Evolutionary conservation across 2,888 invertebrate species (phyloP), one percentile per base, ranked within the genome.

Genomic region (Ochropacha duplaris): DNA sequence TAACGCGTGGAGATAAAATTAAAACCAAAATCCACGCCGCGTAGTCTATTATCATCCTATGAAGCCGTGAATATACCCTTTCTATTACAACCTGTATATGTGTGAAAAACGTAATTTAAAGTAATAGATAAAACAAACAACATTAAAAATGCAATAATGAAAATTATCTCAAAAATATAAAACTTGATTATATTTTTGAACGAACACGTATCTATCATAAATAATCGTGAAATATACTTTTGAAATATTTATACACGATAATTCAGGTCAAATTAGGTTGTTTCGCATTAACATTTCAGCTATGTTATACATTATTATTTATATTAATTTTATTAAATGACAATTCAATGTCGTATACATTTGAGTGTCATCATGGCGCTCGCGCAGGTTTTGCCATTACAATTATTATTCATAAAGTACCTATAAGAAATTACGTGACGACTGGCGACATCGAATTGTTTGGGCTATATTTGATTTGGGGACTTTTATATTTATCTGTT

Each of bases 251-350:
- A 44, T n/a, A 44, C 19, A 19, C 19, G 9, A 44, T 44, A 44
- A 44, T 19, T 44, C 19, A 44, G 6, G 55, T 55, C 24, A 55
- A 44, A 44, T 44, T 44, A 44, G 44, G 19, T 19, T 19, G 0
- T 52, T 52, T 6, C 12, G 4, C 22, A 52, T 52, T 34, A 52
- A 52, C 22, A 52, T 52, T 22, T 52, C 52, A 22, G 2, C 44
- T 44, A 19, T 12, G 50, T 16, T 16, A 26, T 50, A n/a, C 16
- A 61, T 59, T 68, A 68, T 68, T 66, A 69, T 66, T 67, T 65
- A 72, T 61, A 61, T 65, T 64, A 64, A 69, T 72, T 66, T 66
- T 69, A 60, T 65, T 65, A 61, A 52, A 49, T 63, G 49, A 8
- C 64, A 66, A 34, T 39, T 54, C 19, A 8, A 9, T 19, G 9